Evolutionary conservation across 2,888 invertebrate genomes (phyloP), one percentile per base, ranked within the genome.

Genomic region (Thalpophila matura): DNA sequence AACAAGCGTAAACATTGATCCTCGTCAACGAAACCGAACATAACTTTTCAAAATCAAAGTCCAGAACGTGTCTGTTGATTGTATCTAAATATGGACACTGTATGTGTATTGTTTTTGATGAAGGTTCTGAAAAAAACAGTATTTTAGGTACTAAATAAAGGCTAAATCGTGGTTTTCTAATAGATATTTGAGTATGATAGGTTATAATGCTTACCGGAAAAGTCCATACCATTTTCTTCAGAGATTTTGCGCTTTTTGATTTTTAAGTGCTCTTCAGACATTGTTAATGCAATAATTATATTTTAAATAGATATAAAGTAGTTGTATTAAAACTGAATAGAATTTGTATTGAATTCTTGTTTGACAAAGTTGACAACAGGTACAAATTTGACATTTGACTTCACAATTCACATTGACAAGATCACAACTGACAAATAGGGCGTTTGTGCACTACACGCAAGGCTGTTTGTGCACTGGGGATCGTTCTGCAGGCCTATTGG

Each of bases 11-110:
- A 29, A 99, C 99, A 95, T 99, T 99, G 80, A 99, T 99, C 84
- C 99, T 97, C 0, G 99, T 99, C 68, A 99, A 91, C 0, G 99
- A 99, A 33, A 99, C 98, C 0, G 99, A 99, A 89, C 99, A 99
- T 22, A 99, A 92, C 90, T 99, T 99, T 92, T 99, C 99, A 95
- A 99, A 99, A 94, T 99, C 99, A 95, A 99, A 99, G 93, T 99
- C 99, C 66, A 99, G 92, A 66, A 99, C 97, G 82, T 99, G 98
- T 53, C 99, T 96, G 91, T 99, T 99, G 66, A 99, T 99, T 0
- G 99, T 99, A 86, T 99, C 99, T 83, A 99, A 94, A 88, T 99
- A 99, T 0, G 99, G 99, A 85, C 99, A 99, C 42, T 98, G 95
- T 56, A 97, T 95, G 71, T 93, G 88, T 14, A 83, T 64, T 1